phyloP scores from a whole-genome alignment of 2,888 invertebrate species.

The Yponomeuta malinellus region DNA sequence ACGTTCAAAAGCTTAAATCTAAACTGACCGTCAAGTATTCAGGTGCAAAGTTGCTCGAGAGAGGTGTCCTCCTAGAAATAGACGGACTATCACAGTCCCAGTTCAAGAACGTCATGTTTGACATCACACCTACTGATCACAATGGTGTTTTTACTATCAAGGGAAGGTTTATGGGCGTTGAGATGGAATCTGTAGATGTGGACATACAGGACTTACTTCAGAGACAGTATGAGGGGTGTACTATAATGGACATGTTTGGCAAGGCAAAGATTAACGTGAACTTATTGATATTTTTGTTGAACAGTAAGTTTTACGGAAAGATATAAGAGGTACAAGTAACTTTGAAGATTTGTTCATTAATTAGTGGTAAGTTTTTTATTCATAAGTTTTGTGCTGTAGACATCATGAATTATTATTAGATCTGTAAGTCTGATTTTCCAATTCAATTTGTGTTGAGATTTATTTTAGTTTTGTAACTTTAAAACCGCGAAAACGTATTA shows the following conservation, averaged over 20 bases:
- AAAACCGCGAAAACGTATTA: background rate
- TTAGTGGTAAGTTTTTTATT: background rate
- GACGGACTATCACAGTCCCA: constrained; percentile 80
- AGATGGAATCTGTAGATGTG: constrained; percentile 82
- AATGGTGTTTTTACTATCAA: constrained; percentile 81
- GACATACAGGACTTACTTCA: constrained; percentile 84
- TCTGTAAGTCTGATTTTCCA: background rate
- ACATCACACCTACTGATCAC: constrained; percentile 80
- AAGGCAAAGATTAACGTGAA: constrained; percentile 87
- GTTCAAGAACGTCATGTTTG: constrained; percentile 85
- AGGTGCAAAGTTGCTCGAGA: constrained; percentile 80
- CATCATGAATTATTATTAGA: background rate
- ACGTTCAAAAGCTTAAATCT: constrained; percentile 73
- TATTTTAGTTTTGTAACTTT: background rate
- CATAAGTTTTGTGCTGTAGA: background rate
- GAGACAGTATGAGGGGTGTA: constrained; percentile 84
- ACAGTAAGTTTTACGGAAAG: constrained; percentile 85
- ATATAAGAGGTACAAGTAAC: constrained; percentile 26
- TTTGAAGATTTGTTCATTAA: background rate
- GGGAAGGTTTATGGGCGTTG: constrained; percentile 85
- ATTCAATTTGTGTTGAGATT: background rate
- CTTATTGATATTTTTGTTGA: constrained; percentile 82
- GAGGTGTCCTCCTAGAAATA: constrained; percentile 82
- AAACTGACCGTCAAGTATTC: constrained; percentile 79
- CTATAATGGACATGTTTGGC: constrained; percentile 86